Base-by-base conservation (phyloP, 2,888 invertebrate species). In the Synergus umbraculus region DNA sequence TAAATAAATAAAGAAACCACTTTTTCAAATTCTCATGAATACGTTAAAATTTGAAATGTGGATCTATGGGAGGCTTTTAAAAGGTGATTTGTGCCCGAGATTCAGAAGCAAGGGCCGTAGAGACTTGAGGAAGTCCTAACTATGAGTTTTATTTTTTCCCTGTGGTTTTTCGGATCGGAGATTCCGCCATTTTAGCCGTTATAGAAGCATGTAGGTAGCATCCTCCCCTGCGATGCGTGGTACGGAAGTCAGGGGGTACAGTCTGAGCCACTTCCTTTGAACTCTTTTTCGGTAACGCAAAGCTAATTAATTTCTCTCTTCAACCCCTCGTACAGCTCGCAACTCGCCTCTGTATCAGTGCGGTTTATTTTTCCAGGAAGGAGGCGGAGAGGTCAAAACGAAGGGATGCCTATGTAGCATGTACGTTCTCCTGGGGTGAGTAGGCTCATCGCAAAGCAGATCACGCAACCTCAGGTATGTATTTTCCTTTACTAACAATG, bases 191-290 rank as follows among this genome's bases (percentile, higher is more conserved):
- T 73, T 73, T 73, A 54, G 49, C 69, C 29, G 12, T 22, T 60
- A 60, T 60, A 22, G 12, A 67, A 10, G 22, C 44, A 13, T 46
- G 29, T 22, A 46, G 44, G 29, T 73, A 73, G 46, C 67, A 44
- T 15, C 37, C 22, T 77, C 44, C 29, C 44, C 46, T 63, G 41
- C 29, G 43, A 60, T 43, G 44, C 44, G 46, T 64, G 44, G 43
- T 77, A 64, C 63, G 63, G 77, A 64, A 63, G 63, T 77, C 77
- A 77, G 79, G 49, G 77, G 29, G 64, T 79, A 83, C 81, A 85
- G 83, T 85, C 82, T 76, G 78, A 81, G 80, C 81, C 83, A 84
- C 84, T 84, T 84, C 83, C 84, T 84, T 84, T 84, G 84, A 84
- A 84, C 84, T 84, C 82, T 83, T 84, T 73, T 83, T 83, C 81